Base-by-base conservation (phyloP, 2,797 vertebrate genomes). In the Neostethus bicornis region DNA sequence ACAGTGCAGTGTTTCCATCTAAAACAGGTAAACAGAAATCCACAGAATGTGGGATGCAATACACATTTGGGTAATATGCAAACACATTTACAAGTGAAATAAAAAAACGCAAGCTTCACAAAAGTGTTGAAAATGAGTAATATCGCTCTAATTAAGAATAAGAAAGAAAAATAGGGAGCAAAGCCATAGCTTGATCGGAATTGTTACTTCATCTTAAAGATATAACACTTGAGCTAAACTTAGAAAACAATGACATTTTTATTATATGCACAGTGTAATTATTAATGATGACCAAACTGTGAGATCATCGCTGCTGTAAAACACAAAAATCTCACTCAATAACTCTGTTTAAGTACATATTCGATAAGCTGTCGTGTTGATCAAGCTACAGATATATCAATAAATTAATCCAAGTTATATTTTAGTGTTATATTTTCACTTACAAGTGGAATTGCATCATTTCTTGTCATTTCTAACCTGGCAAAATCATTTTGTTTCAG, bases 241-340 rank as follows among this genome's bases (percentile, higher is more conserved):
- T 17, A 49, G n/a, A 42, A 53, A 53, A 47, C n/a, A 14, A 58
- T 29, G 35, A 20, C 12, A 5, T 47, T 37, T 69, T 52, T 35
- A 41, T 20, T 46, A 7, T 28, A 14, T 25, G 14, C 21, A 17
- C 1, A 20, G 19, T 5, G n/a, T 2, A 29, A 23, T 43, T 21
- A 56, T 37, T 45, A 58, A 50, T 28, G 43, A 17, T 16, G 48
- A 70, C 16, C 41, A 59, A 59, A 48, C 23, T 13, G 19, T 32
- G 31, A 43, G 19, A 49, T 47, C 14, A 50, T 3, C 34, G n/a
- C n/a, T 49, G 47, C 4, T 37, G 24, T 51, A 20, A 54, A 28
- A 53, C 50, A 29, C 9, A 10, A 26, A 66, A 47, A 20, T 38
- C 17, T 49, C 2, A 34, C 6, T 38, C 38, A 17, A 21, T 32